Conservation (phyloP, 2,797 vertebrate species). For the Atherinosoma microstoma region DNA sequence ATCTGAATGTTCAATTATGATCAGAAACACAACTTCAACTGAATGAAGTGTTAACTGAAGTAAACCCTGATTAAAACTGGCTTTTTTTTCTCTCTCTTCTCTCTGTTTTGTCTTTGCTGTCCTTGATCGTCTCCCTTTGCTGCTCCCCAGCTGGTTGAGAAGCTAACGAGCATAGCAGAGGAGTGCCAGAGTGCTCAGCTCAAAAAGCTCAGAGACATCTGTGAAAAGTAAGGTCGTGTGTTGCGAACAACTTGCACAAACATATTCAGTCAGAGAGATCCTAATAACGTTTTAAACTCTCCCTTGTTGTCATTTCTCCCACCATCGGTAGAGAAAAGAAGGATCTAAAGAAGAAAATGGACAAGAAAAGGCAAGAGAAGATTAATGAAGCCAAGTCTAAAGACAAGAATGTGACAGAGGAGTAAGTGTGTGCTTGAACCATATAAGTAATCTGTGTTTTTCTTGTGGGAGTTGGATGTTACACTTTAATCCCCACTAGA, state of each 20-base stretch:
- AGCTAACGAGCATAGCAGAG: conserved; percentile 92
- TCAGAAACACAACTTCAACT: conserved; percentile 1
- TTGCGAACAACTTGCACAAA: background rate
- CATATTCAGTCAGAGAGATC: background rate
- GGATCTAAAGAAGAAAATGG: conserved; percentile 98
- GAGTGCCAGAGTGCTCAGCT: conserved; percentile 94
- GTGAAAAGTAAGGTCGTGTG: conserved; percentile 89
- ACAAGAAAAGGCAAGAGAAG: conserved; percentile 97
- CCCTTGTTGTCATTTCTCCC: background rate
- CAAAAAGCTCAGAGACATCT: conserved; percentile 94
- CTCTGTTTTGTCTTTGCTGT: background rate
- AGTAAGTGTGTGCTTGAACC: conserved; percentile 84
- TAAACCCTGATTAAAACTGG: background rate
- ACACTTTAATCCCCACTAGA: conserved; percentile 56
- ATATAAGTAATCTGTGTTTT: background rate
- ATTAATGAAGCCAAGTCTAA: conserved; percentile 95
- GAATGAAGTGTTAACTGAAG: background rate
- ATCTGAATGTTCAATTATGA: conserved; percentile 1
- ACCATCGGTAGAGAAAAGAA: conserved; percentile 90
- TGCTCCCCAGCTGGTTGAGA: conserved; percentile 90
- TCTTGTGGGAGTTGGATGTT: background rate
- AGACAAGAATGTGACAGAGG: conserved; percentile 95
- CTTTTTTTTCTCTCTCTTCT: conserved; percentile 5
- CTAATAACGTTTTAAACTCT: rapidly evolving
- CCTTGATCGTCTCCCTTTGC: background rate